These are phyloP conservation scores for Allacma fusca DNA, from an alignment of 2,888 invertebrate species.

Conservation along the genomic window DNA sequence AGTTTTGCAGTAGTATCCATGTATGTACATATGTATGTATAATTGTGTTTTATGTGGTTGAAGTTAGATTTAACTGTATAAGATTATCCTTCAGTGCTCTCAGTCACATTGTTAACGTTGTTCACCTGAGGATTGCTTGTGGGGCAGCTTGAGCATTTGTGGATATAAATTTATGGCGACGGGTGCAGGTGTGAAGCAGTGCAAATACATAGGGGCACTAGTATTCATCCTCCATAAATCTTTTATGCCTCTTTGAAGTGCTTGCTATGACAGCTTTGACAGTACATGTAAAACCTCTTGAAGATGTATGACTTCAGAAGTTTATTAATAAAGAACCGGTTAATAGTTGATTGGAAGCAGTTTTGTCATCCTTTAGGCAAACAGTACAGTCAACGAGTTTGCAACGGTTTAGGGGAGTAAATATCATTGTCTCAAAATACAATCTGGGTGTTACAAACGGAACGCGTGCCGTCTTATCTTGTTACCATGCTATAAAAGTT, in stretches of 20 bases:
- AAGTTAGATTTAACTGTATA: neutral
- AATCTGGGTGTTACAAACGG: neutral
- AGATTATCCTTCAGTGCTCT: neutral
- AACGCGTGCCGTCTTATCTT: neutral
- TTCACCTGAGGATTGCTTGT: neutral
- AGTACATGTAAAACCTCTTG: neutral
- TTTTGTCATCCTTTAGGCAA: neutral
- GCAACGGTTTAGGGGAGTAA: neutral
- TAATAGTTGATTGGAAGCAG: neutral
- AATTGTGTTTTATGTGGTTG: neutral
- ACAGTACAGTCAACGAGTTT: neutral
- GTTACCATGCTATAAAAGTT: neutral
- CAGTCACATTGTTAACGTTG: neutral
- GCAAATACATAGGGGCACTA: too few relatives aligned
- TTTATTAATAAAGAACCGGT: conserved; percentile 16
- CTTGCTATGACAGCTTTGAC: neutral
- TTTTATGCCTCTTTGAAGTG: too few relatives aligned
- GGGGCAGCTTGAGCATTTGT: neutral
- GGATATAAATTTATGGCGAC: neutral
- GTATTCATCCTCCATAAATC: too few relatives aligned
- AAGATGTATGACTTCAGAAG: too few relatives aligned
- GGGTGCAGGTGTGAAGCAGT: neutral
- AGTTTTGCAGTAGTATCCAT: too few relatives aligned
- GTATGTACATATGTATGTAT: neutral
- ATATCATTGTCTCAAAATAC: neutral